Conservation (phyloP, 2,113 vertebrate genomes). For the Hippotragus niger region DNA sequence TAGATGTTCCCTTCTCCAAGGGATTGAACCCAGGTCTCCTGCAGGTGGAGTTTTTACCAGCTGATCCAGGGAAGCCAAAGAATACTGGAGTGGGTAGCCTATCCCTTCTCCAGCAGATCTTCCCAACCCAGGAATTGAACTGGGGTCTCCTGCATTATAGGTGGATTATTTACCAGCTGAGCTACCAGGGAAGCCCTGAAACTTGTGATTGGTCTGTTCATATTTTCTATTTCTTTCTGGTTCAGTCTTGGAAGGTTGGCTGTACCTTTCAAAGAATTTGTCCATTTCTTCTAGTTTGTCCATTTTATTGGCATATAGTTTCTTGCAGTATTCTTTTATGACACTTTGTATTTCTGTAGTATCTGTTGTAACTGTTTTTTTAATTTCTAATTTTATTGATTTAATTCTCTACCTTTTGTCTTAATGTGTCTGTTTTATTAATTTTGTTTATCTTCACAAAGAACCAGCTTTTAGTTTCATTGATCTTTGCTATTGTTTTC, state of each 20-base stretch:
- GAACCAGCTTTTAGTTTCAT: background rate
- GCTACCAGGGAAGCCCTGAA: background rate
- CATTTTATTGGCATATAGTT: background rate
- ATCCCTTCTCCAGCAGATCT: background rate
- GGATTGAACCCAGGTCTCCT: background rate
- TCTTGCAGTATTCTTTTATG: background rate
- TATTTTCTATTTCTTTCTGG: background rate
- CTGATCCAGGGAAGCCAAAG: background rate
- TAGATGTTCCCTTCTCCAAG: background rate
- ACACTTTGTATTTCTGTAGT: background rate
- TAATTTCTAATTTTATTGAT: background rate
- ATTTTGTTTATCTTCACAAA: background rate
- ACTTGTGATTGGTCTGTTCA: background rate
- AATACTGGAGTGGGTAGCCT: background rate
- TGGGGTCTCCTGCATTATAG: background rate
- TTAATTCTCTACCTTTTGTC: background rate
- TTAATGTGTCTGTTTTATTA: background rate
- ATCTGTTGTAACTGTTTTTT: background rate
- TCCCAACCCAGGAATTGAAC: background rate
- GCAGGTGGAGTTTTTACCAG: background rate
- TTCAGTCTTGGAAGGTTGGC: background rate
- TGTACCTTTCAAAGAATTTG: background rate
- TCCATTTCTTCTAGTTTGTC: background rate
- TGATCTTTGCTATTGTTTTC: background rate
- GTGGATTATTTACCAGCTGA: background rate